Evolutionary conservation across 1,140 invertebrate genomes (phyloP).

Genomic region (Chrysoperla carnea): DNA sequence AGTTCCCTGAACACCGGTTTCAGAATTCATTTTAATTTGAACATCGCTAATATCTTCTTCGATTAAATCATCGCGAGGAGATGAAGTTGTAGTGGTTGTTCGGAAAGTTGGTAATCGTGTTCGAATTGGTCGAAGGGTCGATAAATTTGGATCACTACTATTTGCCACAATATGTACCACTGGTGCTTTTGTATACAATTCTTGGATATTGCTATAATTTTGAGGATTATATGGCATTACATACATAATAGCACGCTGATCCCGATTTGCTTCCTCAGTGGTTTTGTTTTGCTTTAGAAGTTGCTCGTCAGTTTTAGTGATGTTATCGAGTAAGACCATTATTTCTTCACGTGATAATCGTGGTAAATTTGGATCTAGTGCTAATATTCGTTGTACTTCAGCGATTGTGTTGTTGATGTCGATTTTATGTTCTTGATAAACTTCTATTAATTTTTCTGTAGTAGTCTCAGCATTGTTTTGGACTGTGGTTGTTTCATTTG

Average conservation of each 20-base stretch:
- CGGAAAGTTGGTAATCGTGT: too few species aligned
- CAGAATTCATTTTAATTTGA: too few species aligned
- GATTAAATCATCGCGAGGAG: too few species aligned
- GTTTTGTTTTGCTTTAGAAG: conserved; percentile 11
- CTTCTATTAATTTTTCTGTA: neutral
- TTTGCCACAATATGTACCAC: conserved; percentile 25
- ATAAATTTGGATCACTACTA: neutral
- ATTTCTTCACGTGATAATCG: conserved; percentile 31
- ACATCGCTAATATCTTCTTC: too few species aligned
- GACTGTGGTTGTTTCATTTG: neutral
- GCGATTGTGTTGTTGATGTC: conserved; percentile 30
- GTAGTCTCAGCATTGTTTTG: neutral
- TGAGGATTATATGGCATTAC: conserved; percentile 31
- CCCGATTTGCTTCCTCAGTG: conserved; percentile 10
- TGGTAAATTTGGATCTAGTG: conserved; percentile 28
- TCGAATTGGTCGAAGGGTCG: too few species aligned
- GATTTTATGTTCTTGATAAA: neutral
- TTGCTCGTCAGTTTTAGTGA: conserved; percentile 24
- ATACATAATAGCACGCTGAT: conserved; percentile 29
- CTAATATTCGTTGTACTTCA: conserved; percentile 31
- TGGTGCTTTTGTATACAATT: conserved; percentile 32
- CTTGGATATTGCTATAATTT: conserved; percentile 22
- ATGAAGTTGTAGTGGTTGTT: too few species aligned
- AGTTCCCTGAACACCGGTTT: too few species aligned
- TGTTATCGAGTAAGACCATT: conserved; percentile 31